Evolutionary conservation across 1,140 invertebrate species (phyloP), one percentile per base, ranked within the genome.

Genomic region (Pectinophora gossypiella): DNA sequence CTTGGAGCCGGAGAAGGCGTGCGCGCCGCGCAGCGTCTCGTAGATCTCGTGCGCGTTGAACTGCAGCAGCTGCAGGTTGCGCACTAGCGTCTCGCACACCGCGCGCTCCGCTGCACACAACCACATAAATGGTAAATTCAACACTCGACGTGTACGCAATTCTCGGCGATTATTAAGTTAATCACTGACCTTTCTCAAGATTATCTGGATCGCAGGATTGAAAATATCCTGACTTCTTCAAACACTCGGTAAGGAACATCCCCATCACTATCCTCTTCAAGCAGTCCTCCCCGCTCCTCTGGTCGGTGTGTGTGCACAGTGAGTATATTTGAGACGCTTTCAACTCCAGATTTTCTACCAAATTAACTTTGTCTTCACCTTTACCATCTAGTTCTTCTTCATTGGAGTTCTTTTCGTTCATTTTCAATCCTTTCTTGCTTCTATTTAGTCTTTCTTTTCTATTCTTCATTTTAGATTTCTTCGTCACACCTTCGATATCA

Each of bases 21-120:
- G 89, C 9, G 88, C 64, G 3, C 74, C 73, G 7, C 90, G 69
- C 0, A 89, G 65, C 0, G 94, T 92, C 70, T 97, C 94, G 54
- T 92, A 94, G n/a, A 97, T 91, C 83, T 97, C 95, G 76, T 97
- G 95, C 0, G 95, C 95, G 84, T 97, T 97, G 82, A 96, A 97
- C 61, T 96, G 95, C 1, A 97, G 76, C 43, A 96, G 89, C 85
- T 96, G 94, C 1, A 97, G 88, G 67, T 95, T 91, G 23, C 91
- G 90, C 0, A 96, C 77, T 13, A 97, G 75, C 13, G 95, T 78
- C 12, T 91, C 89, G 7, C 87, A 91, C 18, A 94, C 89, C 35
- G 87, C 78, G 18, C 88, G 73, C 68, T 93, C 90, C 2, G 88
- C 88, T 72, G 89, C 4, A 21, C n/a, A 16, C 16, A 40, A 15